These are phyloP conservation scores for Microtus richardsoni DNA, from an alignment of 2,113 vertebrate genomes.

Conservation along the genomic window DNA sequence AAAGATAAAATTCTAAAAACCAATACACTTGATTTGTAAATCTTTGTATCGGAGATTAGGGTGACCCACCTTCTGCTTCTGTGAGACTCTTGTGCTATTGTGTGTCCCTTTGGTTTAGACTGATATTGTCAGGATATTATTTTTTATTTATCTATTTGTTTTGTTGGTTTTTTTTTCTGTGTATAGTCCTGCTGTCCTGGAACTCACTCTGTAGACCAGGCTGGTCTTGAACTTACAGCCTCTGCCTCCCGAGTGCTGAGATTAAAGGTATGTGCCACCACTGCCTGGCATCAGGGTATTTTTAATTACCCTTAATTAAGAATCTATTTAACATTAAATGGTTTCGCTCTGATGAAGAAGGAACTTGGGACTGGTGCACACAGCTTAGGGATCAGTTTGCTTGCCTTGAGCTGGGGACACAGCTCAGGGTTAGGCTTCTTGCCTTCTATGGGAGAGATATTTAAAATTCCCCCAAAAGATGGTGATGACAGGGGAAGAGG, in stretches of 20 bases:
- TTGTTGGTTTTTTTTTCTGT: no score
- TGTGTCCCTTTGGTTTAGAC: neutral
- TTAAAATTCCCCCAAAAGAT: neutral
- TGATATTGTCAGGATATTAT: neutral
- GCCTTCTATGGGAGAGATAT: neutral
- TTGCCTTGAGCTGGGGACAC: neutral
- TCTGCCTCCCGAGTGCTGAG: no score
- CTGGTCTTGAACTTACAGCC: no score
- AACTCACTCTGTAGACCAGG: no score
- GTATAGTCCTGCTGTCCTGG: no score
- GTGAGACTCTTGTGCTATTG: neutral
- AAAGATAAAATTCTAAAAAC: constrained; percentile 19
- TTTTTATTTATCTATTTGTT: no score
- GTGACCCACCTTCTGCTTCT: neutral
- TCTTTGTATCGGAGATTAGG: neutral
- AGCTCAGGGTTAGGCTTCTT: neutral
- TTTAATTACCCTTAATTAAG: neutral
- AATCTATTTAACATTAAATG: neutral
- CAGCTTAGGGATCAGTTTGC: neutral
- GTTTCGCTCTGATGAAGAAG: neutral
- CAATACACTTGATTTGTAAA: neutral
- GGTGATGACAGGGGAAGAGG: no score
- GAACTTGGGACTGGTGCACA: neutral
- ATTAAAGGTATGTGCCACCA: no score
- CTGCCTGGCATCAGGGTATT: neutral